Conservation (phyloP, 37 sponge, comb jelly and placozoan species). For the Beroe forskalii region DNA sequence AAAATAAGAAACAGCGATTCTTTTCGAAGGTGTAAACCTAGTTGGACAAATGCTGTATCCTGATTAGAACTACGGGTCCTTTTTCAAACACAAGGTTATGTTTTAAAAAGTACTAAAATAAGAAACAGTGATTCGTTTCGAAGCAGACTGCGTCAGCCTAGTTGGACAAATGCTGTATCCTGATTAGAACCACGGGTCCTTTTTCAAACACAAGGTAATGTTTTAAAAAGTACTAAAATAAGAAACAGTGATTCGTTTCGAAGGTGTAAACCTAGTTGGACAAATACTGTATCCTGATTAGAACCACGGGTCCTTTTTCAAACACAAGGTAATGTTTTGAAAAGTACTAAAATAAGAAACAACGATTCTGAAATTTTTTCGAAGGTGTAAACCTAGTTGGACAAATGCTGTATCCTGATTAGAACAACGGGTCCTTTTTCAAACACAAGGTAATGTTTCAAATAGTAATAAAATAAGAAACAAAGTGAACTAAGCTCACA, state of each 20-base stretch:
- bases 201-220: background rate
- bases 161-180: conserved; percentile 36
- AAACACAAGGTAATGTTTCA: background rate
- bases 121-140: too few relatives aligned
- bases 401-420: conserved; percentile 2
- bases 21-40: conserved; percentile 24
- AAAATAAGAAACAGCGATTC: too few relatives aligned
- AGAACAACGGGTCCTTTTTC: background rate
- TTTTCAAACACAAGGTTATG: background rate
- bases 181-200: background rate
- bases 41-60: conserved; percentile 36
- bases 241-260: too few relatives aligned
- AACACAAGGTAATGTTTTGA: background rate
- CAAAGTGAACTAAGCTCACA: too few relatives aligned
- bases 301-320: background rate
- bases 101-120: too few relatives aligned
- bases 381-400: conserved; percentile 37
- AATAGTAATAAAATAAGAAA: too few relatives aligned
- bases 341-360: too few relatives aligned
- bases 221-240: too few relatives aligned
- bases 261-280: conserved; percentile 39
- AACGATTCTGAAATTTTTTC: too few relatives aligned
- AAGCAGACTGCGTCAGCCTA: conserved; percentile 36
- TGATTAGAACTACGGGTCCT: background rate
- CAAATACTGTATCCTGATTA: background rate